Base-by-base conservation (phyloP, 2,797 vertebrate species). In the Crax fasciolata region DNA sequence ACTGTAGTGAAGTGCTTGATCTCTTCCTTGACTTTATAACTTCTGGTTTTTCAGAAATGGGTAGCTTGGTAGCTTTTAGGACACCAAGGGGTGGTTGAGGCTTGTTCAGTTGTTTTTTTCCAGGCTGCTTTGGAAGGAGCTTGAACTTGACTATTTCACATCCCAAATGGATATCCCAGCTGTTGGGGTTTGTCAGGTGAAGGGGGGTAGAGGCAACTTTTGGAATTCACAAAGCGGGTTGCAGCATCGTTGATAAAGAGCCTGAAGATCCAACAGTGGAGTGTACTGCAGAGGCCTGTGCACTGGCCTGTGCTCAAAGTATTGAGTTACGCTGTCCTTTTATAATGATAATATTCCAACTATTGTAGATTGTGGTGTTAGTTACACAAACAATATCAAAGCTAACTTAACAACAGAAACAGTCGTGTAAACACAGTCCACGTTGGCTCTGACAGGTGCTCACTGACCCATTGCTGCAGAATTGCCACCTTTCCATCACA, bases 361-460 rank as follows among this genome's bases (percentile, higher is more conserved):
- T 82, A 1, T 52, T 72, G 17, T 54, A 70, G 58, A n/a, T 32
- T 80, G 41, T 90, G 54, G 5, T 17, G 30, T 77, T 73, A 43
- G 48, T 30, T 1, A 1, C 17, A 21, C 43, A 21, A 54, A 54
- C 30, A n/a, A 6, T 39, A 25, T 78, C 65, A 51, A 58, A 75
- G 38, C 48, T 89, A 73, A 54, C 48, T 46, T 35, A 75, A 28
- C 19, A 90, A 48, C 41, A 71, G 66, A 81, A 88, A 48, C 43
- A 55, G 2, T 38, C 44, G 17, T 52, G 24, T 28, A 38, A 27
- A 24, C 28, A 24, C 62, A 76, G 73, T 68, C 39, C 20, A 4
- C 2, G 1, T 11, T 21, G 78, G 32, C 30, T 89, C 4, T 1
- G 38, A 52, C 25, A 44, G 0, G 0, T 1, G 1, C 8, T 68